These are phyloP conservation scores for Pycnonotus jocosus DNA, from an alignment of 2,113 vertebrate species.

Conservation along the genomic window DNA sequence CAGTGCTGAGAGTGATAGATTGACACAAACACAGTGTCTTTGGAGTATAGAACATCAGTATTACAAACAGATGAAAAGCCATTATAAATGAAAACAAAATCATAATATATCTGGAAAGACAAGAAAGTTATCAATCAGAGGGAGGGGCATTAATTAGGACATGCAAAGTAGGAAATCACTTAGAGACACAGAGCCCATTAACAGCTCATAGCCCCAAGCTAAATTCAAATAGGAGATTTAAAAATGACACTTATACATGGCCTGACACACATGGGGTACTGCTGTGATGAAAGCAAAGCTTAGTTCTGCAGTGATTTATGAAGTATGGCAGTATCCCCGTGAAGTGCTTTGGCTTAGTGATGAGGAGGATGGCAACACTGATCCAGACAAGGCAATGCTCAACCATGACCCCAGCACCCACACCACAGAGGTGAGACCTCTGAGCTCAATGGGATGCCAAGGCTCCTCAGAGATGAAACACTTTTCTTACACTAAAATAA, in stretches of 20 bases:
- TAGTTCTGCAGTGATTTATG: not conserved
- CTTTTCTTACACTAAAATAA: not conserved
- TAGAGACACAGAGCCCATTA: constrained; percentile 37
- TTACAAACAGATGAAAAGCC: not conserved
- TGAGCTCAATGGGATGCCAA: not conserved
- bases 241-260: not conserved
- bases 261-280: not conserved
- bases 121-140: not conserved
- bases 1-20: not conserved
- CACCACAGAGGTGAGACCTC: not conserved
- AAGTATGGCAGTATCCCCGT: not conserved
- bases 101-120: not conserved
- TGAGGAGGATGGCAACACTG: not conserved
- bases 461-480: not conserved
- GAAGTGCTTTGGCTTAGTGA: not conserved
- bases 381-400: not conserved
- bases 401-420: not conserved
- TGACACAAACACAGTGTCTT: not conserved
- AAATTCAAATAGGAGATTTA: not conserved
- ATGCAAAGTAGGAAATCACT: constrained; percentile 33
- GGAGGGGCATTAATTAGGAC: constrained; percentile 41
- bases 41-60: not conserved
- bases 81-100: constrained; percentile 29
- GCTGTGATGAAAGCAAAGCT: not conserved
- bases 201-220: not conserved